Conservation (phyloP, 2,888 invertebrate genomes). For the Andrena fulva region DNA sequence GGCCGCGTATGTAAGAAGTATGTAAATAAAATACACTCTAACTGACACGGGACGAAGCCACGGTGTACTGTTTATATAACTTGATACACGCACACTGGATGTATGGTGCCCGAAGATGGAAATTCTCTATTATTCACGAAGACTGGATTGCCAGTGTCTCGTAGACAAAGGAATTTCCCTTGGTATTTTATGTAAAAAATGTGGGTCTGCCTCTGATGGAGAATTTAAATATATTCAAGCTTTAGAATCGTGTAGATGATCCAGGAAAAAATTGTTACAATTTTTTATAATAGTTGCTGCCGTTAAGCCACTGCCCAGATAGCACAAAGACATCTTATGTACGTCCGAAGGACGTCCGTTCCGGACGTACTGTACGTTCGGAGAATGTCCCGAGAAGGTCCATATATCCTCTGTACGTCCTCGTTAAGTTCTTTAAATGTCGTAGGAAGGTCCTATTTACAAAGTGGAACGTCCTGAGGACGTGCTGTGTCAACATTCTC, state of each 20-base stretch:
- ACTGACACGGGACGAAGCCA: not conserved
- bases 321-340: too few relatives aligned
- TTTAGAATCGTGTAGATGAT: not conserved
- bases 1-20: slow-evolving; percentile 15
- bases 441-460: too few relatives aligned
- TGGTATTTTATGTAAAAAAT: slow-evolving; percentile 19
- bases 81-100: slow-evolving; percentile 21
- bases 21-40: slow-evolving; percentile 21
- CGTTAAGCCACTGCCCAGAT: too few relatives aligned
- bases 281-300: not conserved
- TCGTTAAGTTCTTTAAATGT: too few relatives aligned
- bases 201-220: not conserved
- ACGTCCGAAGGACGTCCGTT: too few relatives aligned
- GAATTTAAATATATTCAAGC: not conserved
- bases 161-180: slow-evolving; percentile 40
- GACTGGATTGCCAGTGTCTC: slow-evolving; percentile 56
- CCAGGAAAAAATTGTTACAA: not conserved
- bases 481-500: too few relatives aligned
- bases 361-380: too few relatives aligned
- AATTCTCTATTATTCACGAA: slow-evolving; percentile 66
- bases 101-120: slow-evolving; percentile 58
- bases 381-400: too few relatives aligned
- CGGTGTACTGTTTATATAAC: slow-evolving; percentile 28
- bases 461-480: too few relatives aligned
- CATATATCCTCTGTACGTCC: too few relatives aligned